Base-by-base conservation (phyloP, 2,888 invertebrate genomes). In the Hypena proboscidalis region DNA sequence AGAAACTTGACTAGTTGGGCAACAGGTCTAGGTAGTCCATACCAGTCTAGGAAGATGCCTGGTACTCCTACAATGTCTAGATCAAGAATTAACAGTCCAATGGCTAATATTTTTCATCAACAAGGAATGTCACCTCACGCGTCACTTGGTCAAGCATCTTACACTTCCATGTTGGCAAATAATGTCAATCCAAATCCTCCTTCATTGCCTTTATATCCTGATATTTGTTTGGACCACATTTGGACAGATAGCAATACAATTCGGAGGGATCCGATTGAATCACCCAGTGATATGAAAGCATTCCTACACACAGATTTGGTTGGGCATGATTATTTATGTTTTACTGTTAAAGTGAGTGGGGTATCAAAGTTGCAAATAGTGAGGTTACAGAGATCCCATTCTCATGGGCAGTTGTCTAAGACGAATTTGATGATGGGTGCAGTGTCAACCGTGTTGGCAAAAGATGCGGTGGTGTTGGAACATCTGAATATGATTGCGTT, bases 271-370 rank as follows among this genome's bases (percentile, higher is more conserved):
- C 70, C 70, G 27, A 62, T 85, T 0, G 92, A 92, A 47, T 74
- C 55, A 21, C 40, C 70, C 0, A 79, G 66, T 1, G 84, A 89
- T 44, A 71, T 70, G 7, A 96, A 95, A 69, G 96, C 95, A 0
- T 97, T 98, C 67, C 80, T 98, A 14, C 95, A 95, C 34, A 94
- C 93, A n/a, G 98, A 98, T 86, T 86, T 97, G 34, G 94, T 97
- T 21, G 97, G 96, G 0, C 97, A 97, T 76, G 94, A 93, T 56
- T 98, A 95, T 73, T 80, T 98, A 6, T 97, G 97, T 71, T 97
- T 96, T 74, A 90, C 92, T 48, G 91, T 93, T 35, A 93, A 92
- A 57, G 73, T 77, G 1, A 72, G 60, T 2, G 76, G 81, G 1
- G 73, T 79, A 0, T 83, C 80, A 25, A 94, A 94, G 66, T 83